phyloP scores from a whole-genome alignment of 2,888 invertebrate species.

The Cynaeus angustus region DNA sequence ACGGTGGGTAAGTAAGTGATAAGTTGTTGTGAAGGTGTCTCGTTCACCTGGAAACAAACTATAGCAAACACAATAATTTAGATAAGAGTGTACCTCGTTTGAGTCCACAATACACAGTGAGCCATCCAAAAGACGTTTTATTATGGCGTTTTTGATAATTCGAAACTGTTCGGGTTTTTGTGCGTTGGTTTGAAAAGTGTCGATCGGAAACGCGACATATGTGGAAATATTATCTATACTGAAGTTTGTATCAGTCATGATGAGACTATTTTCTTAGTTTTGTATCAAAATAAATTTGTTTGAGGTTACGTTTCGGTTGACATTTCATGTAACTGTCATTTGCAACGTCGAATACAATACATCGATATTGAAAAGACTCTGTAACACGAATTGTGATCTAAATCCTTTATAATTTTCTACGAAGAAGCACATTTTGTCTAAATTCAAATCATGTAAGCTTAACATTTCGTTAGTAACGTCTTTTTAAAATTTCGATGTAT shows the following conservation, averaged over 20 bases:
- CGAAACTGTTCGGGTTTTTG: constrained; percentile 38
- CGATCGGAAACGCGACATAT: constrained; percentile 37
- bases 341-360: too few species aligned
- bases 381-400: too few species aligned
- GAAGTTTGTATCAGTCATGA: constrained; percentile 32
- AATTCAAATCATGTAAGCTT: too few species aligned
- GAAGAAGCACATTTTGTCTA: too few species aligned
- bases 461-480: too few species aligned
- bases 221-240: constrained; percentile 32
- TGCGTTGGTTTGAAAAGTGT: constrained; percentile 18
- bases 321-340: too few species aligned
- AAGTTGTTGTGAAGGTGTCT: too few species aligned
- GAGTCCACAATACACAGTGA: constrained; percentile 33
- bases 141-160: constrained; percentile 34
- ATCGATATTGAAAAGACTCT: too few species aligned
- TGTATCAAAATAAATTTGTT: constrained; percentile 5
- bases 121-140: constrained; percentile 36
- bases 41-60: too few species aligned
- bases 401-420: too few species aligned
- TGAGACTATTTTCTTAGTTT: neutral
- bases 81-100: constrained; percentile 2
- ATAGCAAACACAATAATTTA: too few species aligned
- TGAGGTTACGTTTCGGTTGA: constrained; percentile 9
- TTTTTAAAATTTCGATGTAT: neutral
- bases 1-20: too few species aligned